Conservation (phyloP, 2,113 vertebrate genomes). For the Hydrolagus affinis region DNA sequence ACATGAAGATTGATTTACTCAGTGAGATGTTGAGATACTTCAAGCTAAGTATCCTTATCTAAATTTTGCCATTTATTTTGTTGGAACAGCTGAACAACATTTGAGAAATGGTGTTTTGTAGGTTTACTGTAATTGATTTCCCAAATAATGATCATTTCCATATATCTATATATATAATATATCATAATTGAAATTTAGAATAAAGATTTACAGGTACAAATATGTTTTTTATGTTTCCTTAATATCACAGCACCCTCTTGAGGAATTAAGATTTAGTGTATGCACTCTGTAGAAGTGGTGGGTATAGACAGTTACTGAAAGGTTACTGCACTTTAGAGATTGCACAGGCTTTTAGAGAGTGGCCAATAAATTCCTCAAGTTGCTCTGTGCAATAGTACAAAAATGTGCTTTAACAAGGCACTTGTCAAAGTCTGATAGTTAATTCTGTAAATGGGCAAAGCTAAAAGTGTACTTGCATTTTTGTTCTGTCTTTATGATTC, state of each 20-base stretch:
- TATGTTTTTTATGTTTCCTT: neutral
- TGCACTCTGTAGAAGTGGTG: neutral
- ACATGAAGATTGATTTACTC: neutral
- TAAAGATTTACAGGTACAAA: neutral
- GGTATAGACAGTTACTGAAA: neutral
- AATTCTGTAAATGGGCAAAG: too few relatives aligned
- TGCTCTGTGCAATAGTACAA: too few relatives aligned
- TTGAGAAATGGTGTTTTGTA: neutral
- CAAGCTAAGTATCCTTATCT: neutral
- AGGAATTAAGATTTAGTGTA: neutral
- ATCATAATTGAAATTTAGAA: neutral
- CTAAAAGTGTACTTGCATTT: too few relatives aligned
- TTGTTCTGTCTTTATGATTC: too few relatives aligned
- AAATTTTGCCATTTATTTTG: neutral
- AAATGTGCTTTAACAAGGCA: too few relatives aligned
- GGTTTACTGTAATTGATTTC: neutral
- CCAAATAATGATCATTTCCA: neutral
- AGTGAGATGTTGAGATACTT: neutral
- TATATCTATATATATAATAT: neutral
- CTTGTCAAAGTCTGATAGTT: too few relatives aligned
- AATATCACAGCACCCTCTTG: neutral
- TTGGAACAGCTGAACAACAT: neutral
- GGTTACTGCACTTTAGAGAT: too few relatives aligned
- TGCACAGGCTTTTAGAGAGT: too few relatives aligned
- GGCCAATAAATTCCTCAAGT: too few relatives aligned